Conservation (phyloP, 2,888 invertebrate genomes). For the Drosophila tripunctata region DNA sequence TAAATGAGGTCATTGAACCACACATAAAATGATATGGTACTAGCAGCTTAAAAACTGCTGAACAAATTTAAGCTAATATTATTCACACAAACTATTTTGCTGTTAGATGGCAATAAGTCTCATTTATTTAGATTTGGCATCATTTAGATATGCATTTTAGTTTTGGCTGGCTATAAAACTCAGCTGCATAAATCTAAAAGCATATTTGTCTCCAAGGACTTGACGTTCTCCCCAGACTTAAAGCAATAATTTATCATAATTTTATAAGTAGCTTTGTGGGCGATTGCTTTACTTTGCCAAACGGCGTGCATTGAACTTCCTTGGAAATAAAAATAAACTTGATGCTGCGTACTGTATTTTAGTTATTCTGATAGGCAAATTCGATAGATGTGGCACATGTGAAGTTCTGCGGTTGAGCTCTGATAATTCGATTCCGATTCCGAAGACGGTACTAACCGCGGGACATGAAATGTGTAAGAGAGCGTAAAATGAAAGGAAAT, state of each 20-base stretch:
- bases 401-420: slow-evolving; percentile 60
- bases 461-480: slow-evolving; percentile 60
- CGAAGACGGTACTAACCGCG: slow-evolving; percentile 37
- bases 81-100: too few species aligned
- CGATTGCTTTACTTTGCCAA: slow-evolving; percentile 63
- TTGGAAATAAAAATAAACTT: slow-evolving; percentile 40
- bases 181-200: slow-evolving; percentile 63
- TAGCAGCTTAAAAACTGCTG: neutral
- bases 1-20: too few species aligned
- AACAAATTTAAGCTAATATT: too few species aligned
- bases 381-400: slow-evolving; percentile 41
- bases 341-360: slow-evolving; percentile 5
- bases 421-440: slow-evolving; percentile 72
- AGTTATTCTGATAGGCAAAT: slow-evolving; percentile 35
- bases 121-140: slow-evolving; percentile 23
- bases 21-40: neutral
- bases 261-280: slow-evolving; percentile 60
- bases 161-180: slow-evolving; percentile 39
- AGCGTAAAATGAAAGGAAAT: slow-evolving; percentile 80
- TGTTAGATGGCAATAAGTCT: neutral
- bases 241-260: slow-evolving; percentile 68
- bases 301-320: slow-evolving; percentile 63
- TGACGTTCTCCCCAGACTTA: slow-evolving; percentile 53
- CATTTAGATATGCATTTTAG: slow-evolving; percentile 28
- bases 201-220: slow-evolving; percentile 58